Conservation (phyloP, 92 coral and sea anemone genomes). For the Zoanthus gigantus region DNA sequence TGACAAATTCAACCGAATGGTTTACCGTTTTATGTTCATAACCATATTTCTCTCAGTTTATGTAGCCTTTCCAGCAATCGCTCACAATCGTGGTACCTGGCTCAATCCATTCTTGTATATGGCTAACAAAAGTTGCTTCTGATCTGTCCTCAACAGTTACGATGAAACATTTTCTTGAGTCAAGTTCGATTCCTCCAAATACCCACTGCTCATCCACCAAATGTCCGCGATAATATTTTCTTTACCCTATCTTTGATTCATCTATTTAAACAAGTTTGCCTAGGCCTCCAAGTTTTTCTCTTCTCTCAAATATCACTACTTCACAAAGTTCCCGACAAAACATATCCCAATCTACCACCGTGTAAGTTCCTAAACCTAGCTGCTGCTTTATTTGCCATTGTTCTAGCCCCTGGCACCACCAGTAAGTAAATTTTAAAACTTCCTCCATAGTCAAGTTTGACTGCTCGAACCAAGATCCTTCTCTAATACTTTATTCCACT, state of each 20-base stretch:
- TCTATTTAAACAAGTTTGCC: constrained; percentile 30
- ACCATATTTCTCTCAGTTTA: no score
- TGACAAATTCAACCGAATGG: no score
- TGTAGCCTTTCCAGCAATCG: no score
- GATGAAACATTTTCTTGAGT: no score
- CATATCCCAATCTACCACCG: not conserved
- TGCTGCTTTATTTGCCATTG: constrained; percentile 5
- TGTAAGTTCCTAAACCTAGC: not conserved
- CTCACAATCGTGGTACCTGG: no score
- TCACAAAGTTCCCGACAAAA: not conserved
- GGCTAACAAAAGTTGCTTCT: no score
- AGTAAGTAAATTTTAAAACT: constrained; percentile 3
- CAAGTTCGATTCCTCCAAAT: no score
- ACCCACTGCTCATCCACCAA: no score
- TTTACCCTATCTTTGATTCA: constrained; percentile 3
- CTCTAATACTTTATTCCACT: constrained; percentile 34
- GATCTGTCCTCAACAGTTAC: no score
- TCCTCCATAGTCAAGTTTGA: constrained; percentile 34
- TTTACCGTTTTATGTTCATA: no score
- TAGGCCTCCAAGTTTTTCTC: constrained; percentile 37
- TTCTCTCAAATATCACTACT: constrained; percentile 12
- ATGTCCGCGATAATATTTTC: no score
- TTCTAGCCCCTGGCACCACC: not conserved
- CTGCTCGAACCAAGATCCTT: constrained; percentile 34
- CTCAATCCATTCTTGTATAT: no score